phyloP scores from a whole-genome alignment of 2,888 invertebrate genomes.

The Tridacna gigas region DNA sequence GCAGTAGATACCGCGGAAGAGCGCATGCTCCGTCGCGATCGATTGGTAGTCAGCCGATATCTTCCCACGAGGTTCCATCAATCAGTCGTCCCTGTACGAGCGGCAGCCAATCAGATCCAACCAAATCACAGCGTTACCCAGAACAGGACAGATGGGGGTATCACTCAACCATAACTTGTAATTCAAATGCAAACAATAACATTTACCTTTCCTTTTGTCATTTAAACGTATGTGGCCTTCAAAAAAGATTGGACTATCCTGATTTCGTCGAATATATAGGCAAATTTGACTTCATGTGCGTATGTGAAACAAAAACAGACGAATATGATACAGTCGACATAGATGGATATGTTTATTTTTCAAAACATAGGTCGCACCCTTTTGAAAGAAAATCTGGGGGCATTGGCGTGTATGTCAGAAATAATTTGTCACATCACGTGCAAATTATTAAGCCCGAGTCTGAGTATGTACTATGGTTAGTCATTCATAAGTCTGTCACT shows the following conservation, averaged over 20 bases:
- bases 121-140: too few relatives aligned
- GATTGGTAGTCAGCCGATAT: too few relatives aligned
- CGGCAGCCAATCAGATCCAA: too few relatives aligned
- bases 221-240: constrained; percentile 4
- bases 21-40: too few relatives aligned
- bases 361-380: not conserved
- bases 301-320: not conserved
- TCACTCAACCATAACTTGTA: not conserved
- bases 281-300: not conserved
- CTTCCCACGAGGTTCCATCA: too few relatives aligned
- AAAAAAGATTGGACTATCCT: not conserved
- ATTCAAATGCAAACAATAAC: not conserved
- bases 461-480: constrained; percentile 8
- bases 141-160: too few relatives aligned
- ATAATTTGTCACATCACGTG: not conserved
- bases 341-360: not conserved
- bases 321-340: not conserved
- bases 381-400: constrained; percentile 14
- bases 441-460: not conserved
- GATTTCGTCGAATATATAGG: not conserved
- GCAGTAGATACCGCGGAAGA: too few relatives aligned
- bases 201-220: not conserved
- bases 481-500: not conserved
- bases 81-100: not conserved
- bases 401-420: not conserved